These are phyloP conservation scores for Indri indri DNA, from an alignment of 2,113 vertebrate genomes.

Conservation along the genomic window DNA sequence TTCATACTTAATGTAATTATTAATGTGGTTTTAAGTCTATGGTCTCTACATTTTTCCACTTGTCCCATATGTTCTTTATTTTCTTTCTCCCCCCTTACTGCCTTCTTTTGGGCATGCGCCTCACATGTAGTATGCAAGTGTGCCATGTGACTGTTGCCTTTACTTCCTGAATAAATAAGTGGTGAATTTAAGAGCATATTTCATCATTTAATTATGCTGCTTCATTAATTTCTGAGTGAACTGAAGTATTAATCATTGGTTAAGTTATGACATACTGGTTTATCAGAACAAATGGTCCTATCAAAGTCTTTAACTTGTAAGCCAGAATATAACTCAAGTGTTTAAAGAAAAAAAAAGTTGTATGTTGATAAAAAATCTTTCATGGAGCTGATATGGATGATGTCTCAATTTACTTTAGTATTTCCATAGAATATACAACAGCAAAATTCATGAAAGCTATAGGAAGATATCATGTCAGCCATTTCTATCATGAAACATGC, in stretches of 20 bases:
- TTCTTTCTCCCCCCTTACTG: background rate
- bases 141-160: background rate
- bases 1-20: background rate
- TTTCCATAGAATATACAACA: background rate
- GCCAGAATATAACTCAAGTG: background rate
- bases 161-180: background rate
- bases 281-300: background rate
- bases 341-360: background rate
- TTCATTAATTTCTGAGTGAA: constrained; percentile 9
- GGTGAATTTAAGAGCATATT: background rate
- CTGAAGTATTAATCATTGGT: background rate
- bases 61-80: background rate
- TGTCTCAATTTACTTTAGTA: background rate
- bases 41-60: background rate
- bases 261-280: background rate
- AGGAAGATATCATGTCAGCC: background rate
- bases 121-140: background rate
- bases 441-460: background rate
- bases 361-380: background rate
- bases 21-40: background rate
- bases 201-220: background rate
- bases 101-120: background rate
- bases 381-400: background rate
- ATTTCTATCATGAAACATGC: background rate
- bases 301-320: background rate